A percentile compares a stretch with the other conserved stretches of the same genome.
Evolutionary conservation across 2,113 vertebrate genomes (phyloP).

Genomic region (Oophaga pumilio): DNA sequence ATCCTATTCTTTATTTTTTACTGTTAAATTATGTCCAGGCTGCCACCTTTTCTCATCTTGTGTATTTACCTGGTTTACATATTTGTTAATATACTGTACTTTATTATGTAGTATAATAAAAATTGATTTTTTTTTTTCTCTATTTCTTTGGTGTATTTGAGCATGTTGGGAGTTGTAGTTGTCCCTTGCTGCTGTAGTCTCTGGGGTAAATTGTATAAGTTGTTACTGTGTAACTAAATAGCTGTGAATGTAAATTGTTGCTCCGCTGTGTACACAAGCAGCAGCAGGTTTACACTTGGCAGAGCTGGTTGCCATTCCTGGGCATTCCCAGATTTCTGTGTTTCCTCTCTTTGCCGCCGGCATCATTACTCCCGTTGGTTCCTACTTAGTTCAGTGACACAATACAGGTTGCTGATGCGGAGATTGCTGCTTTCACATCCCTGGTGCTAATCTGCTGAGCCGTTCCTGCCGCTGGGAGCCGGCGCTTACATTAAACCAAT

Average conservation of each 20-base stretch:
- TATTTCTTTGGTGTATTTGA: background rate
- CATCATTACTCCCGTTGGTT: background rate
- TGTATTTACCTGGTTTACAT: too few relatives aligned
- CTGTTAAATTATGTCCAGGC: too few relatives aligned
- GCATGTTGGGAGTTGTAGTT: background rate
- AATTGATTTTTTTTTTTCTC: too few relatives aligned
- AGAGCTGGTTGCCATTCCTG: background rate
- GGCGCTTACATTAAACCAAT: constrained; percentile 18
- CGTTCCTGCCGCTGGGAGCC: background rate
- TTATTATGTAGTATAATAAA: too few relatives aligned
- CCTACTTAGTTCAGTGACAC: constrained; percentile 4
- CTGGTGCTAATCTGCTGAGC: constrained; percentile 24
- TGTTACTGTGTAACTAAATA: background rate
- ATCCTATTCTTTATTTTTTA: too few relatives aligned
- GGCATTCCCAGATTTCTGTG: background rate
- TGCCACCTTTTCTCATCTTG: too few relatives aligned
- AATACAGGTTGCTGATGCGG: constrained; percentile 51
- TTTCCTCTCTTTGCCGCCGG: background rate
- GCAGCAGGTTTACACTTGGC: background rate
- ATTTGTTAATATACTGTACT: too few relatives aligned
- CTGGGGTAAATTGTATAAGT: background rate
- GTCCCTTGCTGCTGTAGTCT: too few relatives aligned
- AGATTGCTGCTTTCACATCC: background rate
- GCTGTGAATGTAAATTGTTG: background rate
- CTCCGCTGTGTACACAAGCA: background rate